Percentiles rank a stretch among this genome's conserved stretches.
These are phyloP conservation scores for Callipepla squamata DNA, from an alignment of 2,113 vertebrate species.

Conservation along the genomic window DNA sequence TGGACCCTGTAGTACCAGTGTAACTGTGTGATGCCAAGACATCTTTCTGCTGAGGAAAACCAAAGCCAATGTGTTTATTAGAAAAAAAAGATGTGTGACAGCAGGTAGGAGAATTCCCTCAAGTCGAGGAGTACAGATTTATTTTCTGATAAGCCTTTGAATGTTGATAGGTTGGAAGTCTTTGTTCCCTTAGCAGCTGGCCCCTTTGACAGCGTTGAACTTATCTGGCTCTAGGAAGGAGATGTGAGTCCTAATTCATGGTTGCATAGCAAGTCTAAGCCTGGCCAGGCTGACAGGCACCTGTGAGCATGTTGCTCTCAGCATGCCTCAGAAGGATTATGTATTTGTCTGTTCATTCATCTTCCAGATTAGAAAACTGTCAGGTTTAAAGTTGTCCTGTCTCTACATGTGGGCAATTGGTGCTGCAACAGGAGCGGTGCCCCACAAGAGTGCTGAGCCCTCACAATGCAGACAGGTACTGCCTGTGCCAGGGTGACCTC, in stretches of 20 bases:
- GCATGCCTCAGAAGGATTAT: neutral
- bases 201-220: neutral
- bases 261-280: neutral
- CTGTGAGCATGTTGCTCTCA: neutral
- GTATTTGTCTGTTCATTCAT: neutral
- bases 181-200: neutral
- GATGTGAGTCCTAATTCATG: neutral
- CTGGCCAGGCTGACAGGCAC: neutral
- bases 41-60: neutral
- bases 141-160: neutral
- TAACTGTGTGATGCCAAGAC: neutral
- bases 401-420: neutral
- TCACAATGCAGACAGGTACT: accelerated
- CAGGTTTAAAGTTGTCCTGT: neutral
- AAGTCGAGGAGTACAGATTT: neutral
- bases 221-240: neutral
- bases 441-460: neutral
- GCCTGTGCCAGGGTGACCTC: accelerated
- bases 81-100: accelerated
- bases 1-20: neutral
- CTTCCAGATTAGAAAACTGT: neutral
- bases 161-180: accelerated
- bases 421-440: neutral
- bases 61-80: neutral
- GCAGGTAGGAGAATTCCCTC: neutral